phyloP scores from a whole-genome alignment of 2,797 vertebrate genomes.

The Staurois parvus region DNA sequence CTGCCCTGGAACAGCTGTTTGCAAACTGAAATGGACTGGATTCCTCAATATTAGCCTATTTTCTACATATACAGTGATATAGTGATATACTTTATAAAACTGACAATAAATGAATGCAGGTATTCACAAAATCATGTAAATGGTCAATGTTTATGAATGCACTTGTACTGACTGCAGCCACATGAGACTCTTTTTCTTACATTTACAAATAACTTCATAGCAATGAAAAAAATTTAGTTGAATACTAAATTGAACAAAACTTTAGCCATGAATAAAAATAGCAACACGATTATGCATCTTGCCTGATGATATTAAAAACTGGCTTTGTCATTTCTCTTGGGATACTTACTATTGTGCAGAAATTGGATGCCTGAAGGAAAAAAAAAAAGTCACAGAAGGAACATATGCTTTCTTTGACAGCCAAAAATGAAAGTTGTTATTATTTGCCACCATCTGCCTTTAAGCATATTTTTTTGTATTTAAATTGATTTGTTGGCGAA shows the following conservation, averaged over 20 bases:
- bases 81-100: background rate
- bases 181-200: background rate
- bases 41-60: too few species aligned
- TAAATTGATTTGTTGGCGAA: slow-evolving; percentile 45
- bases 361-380: slow-evolving; percentile 47
- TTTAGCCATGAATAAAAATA: slow-evolving; percentile 45
- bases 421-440: slow-evolving; percentile 56
- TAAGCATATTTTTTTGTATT: slow-evolving; percentile 41
- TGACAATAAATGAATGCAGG: too few species aligned
- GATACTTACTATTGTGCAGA: slow-evolving; percentile 27
- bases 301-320: slow-evolving; percentile 46
- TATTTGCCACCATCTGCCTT: slow-evolving; percentile 59
- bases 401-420: slow-evolving; percentile 59
- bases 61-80: background rate
- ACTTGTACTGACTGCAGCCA: background rate
- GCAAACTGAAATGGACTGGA: too few species aligned
- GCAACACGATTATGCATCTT: slow-evolving; percentile 34
- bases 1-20: too few species aligned
- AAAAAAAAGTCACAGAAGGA: slow-evolving; percentile 49
- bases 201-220: background rate
- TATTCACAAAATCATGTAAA: background rate
- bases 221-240: background rate
- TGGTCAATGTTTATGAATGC: background rate
- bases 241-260: slow-evolving; percentile 2
- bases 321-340: slow-evolving; percentile 44